phyloP scores from a whole-genome alignment of 2,113 vertebrate genomes.

The Heteronetta atricapilla region DNA sequence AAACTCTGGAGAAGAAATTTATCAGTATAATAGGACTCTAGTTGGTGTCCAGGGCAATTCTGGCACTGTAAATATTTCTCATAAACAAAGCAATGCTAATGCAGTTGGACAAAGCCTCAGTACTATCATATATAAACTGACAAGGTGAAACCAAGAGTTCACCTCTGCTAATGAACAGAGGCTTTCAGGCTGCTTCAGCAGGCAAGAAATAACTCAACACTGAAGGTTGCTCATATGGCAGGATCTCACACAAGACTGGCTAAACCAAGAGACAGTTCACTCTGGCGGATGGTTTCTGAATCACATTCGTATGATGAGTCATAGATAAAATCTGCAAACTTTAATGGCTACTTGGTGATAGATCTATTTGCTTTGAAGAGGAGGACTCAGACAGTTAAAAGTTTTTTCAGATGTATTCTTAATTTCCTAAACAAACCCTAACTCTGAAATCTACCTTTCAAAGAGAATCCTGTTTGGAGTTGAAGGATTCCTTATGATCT shows the following conservation, averaged over 20 bases:
- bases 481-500: background rate
- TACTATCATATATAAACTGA: background rate
- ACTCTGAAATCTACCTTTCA: background rate
- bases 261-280: background rate
- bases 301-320: background rate
- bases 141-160: background rate
- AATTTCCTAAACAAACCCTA: conserved; percentile 2
- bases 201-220: background rate
- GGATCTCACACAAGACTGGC: background rate
- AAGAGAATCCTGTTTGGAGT: background rate
- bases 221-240: background rate
- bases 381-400: background rate
- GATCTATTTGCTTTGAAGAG: conserved; percentile 16
- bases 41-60: background rate
- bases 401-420: background rate
- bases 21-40: background rate
- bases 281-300: background rate
- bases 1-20: background rate
- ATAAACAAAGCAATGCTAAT: background rate
- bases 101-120: background rate
- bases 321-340: background rate
- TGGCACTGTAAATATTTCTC: background rate
- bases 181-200: background rate
- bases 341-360: background rate
- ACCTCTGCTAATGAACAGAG: background rate